A percentile compares a stretch with the other conserved stretches of the same genome.
Evolutionary conservation across 2,797 vertebrate species (phyloP).

Genomic region (Neopelma chrysocephalum): DNA sequence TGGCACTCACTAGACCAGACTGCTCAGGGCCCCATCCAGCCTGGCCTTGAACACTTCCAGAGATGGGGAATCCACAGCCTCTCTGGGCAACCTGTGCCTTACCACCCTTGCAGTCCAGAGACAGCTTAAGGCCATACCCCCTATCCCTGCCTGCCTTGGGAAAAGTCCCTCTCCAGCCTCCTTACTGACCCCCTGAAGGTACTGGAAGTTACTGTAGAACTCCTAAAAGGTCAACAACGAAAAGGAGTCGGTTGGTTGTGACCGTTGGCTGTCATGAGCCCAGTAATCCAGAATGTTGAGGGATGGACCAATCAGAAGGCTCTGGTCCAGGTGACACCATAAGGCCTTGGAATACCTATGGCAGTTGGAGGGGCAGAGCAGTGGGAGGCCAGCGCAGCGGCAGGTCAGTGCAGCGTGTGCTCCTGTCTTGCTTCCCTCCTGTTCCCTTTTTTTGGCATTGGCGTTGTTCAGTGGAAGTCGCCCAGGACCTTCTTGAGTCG

Average conservation of each 20-base stretch:
- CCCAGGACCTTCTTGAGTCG: constrained; percentile 91
- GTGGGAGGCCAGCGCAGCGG: neutral
- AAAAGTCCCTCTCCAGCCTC: neutral
- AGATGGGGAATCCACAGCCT: neutral
- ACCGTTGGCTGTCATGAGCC: neutral
- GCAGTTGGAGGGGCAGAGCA: neutral
- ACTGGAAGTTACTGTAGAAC: neutral
- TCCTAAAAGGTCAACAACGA: neutral
- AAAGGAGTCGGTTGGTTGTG: fast-evolving
- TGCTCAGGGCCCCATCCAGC: neutral
- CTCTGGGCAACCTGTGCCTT: neutral
- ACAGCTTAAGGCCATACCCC: neutral
- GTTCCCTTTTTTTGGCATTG: neutral
- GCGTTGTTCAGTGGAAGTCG: constrained; percentile 86
- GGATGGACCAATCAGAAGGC: neutral
- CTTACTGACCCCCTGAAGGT: neutral
- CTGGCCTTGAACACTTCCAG: neutral
- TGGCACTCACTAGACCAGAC: neutral
- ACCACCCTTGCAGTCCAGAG: neutral
- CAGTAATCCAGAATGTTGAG: neutral
- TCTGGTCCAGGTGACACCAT: neutral
- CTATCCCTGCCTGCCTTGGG: too few species aligned
- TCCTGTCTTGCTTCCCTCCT: neutral
- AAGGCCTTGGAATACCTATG: neutral
- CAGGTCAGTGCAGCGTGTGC: neutral